These are phyloP conservation scores for Zaprionus africanus DNA, from an alignment of 1,140 invertebrate species.

Conservation along the genomic window DNA sequence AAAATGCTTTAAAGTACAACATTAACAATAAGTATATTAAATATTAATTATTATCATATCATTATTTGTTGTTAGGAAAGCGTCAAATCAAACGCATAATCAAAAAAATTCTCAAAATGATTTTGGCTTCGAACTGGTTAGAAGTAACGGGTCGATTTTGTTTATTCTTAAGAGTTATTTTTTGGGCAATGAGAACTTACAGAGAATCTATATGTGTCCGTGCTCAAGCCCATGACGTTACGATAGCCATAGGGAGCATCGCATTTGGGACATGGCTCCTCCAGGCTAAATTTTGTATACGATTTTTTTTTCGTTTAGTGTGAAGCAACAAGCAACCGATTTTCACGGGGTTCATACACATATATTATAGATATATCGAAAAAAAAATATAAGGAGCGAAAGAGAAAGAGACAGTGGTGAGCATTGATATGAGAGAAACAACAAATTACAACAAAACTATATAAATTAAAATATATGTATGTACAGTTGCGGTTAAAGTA, in stretches of 20 bases:
- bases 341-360: constrained; percentile 55
- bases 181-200: constrained; percentile 86
- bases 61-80: constrained; percentile 19
- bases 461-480: constrained; percentile 30
- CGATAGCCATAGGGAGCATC: constrained; percentile 95
- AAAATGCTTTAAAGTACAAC: background rate
- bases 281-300: constrained; percentile 86
- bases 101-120: constrained; percentile 2
- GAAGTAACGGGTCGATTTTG: constrained; percentile 7
- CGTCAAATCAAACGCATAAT: constrained; percentile 19
- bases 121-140: constrained; percentile 21
- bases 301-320: constrained; percentile 40
- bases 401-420: constrained; percentile 52
- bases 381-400: constrained; percentile 40
- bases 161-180: constrained; percentile 3
- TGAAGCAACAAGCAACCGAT: constrained; percentile 49
- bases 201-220: constrained; percentile 90
- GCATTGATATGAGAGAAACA: constrained; percentile 44
- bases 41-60: background rate
- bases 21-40: background rate
- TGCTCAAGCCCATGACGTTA: constrained; percentile 95
- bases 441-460: constrained; percentile 38
- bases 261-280: constrained; percentile 89
- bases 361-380: constrained; percentile 36
- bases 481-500: no score